Base-by-base conservation (phyloP, 2,888 invertebrate genomes). In the Ernsta delagoae region DNA sequence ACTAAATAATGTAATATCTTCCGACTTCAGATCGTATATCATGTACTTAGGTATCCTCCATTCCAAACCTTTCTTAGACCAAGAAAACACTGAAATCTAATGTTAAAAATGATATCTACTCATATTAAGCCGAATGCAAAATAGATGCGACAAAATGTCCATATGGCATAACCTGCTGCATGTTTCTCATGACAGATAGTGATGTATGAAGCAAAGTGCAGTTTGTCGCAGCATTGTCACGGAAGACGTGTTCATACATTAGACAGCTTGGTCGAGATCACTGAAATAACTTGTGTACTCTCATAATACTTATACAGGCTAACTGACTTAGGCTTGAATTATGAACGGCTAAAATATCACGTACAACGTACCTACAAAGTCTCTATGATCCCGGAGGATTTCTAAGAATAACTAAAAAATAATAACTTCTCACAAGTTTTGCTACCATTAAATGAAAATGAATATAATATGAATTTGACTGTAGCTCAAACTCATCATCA, bases 401-500 rank as follows among this genome's bases (percentile, higher is more conserved):
- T n/a, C n/a, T n/a, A n/a, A n/a, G n/a, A 48, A 12, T 48, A 12
- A 16, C 7, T 53, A 53, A 53, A 3, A 24, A 53, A 53, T 24
- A 53, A 24, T 53, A 53, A 36, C 12, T 41, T 59, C 57, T 11
- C 57, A 59, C 3, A 7, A 53, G n/a, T 59, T 4, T 39, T 12
- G 39, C 3, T 39, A 59, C 5, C 41, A 24, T 59, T 39, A 7
- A 41, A 5, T 41, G 41, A 41, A 8, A 8, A 8, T 5, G 41
- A 36, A 36, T 7, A 7, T 41, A 41, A 41, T 8, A 41, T 41
- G 41, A 41, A 41, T 41, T 3, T 41, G 41, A 9, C 41, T 41
- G 11, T 9, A 24, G 48, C 39, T 50, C 50, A 50, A n/a, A n/a
- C n/a, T n/a, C n/a, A n/a, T n/a, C n/a, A n/a, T 50, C 62, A 16